Evolutionary conservation across 2,113 vertebrate species (phyloP).

Genomic region (Chionomys nivalis): DNA sequence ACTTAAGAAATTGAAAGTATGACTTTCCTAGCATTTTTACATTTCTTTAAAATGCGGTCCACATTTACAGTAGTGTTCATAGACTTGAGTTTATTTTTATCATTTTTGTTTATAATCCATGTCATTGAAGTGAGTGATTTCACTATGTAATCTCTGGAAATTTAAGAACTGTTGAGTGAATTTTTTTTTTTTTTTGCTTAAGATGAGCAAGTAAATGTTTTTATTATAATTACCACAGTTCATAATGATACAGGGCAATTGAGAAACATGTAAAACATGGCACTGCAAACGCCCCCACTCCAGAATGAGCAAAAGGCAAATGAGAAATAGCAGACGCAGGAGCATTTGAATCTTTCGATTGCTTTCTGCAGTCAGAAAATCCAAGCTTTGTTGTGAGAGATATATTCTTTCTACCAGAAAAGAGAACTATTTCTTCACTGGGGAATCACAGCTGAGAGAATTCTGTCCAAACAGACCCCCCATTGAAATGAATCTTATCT

Average conservation of each 20-base stretch:
- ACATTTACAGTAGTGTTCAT: background rate
- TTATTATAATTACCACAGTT: background rate
- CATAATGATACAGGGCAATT: background rate
- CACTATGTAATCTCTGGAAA: background rate
- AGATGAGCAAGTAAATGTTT: background rate
- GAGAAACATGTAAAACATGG: background rate
- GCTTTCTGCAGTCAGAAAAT: background rate
- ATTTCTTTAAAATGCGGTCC: background rate
- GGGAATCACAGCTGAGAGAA: background rate
- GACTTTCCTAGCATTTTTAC: background rate
- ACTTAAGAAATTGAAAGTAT: background rate
- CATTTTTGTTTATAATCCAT: background rate
- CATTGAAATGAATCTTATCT: background rate
- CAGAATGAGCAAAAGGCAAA: background rate
- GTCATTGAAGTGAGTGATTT: background rate
- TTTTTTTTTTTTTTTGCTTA: background rate
- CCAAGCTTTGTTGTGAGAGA: background rate
- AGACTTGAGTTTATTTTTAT: background rate
- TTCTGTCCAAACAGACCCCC: background rate
- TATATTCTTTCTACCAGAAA: background rate
- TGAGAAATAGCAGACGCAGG: background rate
- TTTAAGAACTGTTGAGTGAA: background rate
- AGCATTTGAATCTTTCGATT: background rate
- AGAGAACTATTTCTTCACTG: background rate
- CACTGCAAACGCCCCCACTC: background rate